phyloP scores from a whole-genome alignment of 2,888 invertebrate species.

The Charanyca ferruginea region DNA sequence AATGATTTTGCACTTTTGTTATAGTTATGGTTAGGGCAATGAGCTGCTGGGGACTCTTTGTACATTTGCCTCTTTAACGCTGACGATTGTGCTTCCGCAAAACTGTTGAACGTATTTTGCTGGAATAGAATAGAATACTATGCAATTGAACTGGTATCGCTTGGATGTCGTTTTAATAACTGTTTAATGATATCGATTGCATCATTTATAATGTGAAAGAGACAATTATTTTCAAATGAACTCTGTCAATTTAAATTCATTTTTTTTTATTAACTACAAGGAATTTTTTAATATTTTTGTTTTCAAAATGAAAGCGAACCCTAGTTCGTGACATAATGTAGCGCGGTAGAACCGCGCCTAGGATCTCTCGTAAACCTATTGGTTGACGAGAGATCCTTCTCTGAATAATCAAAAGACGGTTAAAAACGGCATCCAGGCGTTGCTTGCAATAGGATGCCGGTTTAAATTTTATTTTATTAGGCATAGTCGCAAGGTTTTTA shows the following conservation, averaged over 20 bases:
- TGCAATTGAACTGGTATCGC: constrained; percentile 9
- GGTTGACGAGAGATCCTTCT: too few species aligned
- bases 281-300: too few species aligned
- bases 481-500: not conserved
- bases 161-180: not conserved
- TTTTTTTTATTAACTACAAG: too few species aligned
- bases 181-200: not conserved
- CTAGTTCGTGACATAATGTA: too few species aligned
- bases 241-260: too few species aligned
- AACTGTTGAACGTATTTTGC: constrained; percentile 11
- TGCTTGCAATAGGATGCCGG: not conserved
- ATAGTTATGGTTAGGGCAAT: constrained; percentile 12
- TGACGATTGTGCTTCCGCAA: not conserved
- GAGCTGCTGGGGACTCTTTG: constrained; percentile 15
- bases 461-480: not conserved
- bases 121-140: constrained; percentile 36
- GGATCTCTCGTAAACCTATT: too few species aligned
- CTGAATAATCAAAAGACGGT: too few species aligned
- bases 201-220: not conserved
- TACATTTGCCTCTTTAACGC: constrained; percentile 6
- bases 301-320: constrained; percentile 1
- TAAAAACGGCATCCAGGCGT: too few species aligned
- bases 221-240: not conserved
- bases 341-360: too few species aligned
- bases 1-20: constrained; percentile 17